These are phyloP conservation scores for Cancer borealis DNA, from an alignment of 2,888 invertebrate genomes.

Conservation along the genomic window DNA sequence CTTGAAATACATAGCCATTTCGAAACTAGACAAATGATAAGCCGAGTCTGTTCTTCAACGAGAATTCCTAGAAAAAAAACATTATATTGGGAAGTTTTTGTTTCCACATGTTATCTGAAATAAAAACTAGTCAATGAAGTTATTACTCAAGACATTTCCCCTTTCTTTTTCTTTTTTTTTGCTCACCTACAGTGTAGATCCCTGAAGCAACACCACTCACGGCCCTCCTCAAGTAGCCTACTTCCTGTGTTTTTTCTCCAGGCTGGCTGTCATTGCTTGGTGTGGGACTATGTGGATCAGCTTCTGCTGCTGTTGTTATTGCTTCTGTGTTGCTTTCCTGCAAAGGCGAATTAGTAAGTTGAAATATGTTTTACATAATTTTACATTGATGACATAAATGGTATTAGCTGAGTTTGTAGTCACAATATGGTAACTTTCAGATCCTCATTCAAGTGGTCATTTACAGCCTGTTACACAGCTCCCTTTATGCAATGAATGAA, in stretches of 20 bases:
- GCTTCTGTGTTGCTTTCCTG: slow-evolving; percentile 24
- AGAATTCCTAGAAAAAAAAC: no score
- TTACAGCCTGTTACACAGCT: neutral
- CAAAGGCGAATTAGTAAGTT: neutral
- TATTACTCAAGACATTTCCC: neutral
- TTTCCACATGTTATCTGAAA: neutral
- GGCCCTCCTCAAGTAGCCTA: slow-evolving; percentile 69
- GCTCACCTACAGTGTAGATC: slow-evolving; percentile 73
- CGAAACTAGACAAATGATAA: no score
- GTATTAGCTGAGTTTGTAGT: neutral
- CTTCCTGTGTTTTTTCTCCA: slow-evolving; percentile 3
- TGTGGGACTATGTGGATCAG: slow-evolving; percentile 38
- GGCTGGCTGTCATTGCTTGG: slow-evolving; percentile 14
- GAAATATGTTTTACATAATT: neutral
- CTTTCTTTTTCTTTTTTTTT: neutral
- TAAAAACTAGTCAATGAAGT: neutral
- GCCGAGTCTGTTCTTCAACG: no score
- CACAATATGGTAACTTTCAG: neutral
- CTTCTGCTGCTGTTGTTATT: neutral
- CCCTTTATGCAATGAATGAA: neutral
- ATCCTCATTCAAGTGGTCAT: neutral
- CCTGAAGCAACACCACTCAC: slow-evolving; percentile 73
- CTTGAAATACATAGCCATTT: no score
- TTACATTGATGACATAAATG: neutral
- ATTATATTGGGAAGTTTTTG: neutral